These are phyloP conservation scores for Hypolimnas misippus DNA, from an alignment of 2,888 invertebrate species.

Conservation along the genomic window DNA sequence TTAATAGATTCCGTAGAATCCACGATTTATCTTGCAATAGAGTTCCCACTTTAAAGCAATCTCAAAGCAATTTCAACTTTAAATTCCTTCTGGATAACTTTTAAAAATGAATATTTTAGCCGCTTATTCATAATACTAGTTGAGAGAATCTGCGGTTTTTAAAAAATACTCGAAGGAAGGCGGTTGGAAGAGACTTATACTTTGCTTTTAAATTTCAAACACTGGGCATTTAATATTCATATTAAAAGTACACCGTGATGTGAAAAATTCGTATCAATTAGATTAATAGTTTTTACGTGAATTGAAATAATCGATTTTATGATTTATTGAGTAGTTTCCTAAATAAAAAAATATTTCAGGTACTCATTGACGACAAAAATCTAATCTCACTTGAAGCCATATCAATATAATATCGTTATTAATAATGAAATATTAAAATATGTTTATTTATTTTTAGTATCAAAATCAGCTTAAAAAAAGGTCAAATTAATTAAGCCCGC, in stretches of 20 bases:
- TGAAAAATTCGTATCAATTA: background rate
- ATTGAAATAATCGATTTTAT: no score
- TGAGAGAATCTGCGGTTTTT: slow-evolving; percentile 3
- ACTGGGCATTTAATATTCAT: slow-evolving; percentile 3
- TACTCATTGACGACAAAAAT: no score
- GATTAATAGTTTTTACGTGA: no score
- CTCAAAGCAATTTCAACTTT: slow-evolving; percentile 15
- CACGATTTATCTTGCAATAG: slow-evolving; percentile 14
- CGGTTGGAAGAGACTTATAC: background rate
- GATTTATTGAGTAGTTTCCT: no score
- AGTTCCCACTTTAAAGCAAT: slow-evolving; percentile 13
- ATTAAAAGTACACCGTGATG: background rate
- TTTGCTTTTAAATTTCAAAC: background rate
- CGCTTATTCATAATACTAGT: slow-evolving; percentile 7
- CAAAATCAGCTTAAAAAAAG: no score
- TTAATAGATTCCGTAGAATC: slow-evolving; percentile 11
- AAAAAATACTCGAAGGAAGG: slow-evolving; percentile 1
- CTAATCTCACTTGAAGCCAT: no score
- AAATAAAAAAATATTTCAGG: no score
- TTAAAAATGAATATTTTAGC: slow-evolving; percentile 15
- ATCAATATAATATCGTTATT: no score
- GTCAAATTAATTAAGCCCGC: no score
- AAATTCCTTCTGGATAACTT: slow-evolving; percentile 15
- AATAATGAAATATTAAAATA: no score
- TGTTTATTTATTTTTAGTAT: no score